Evolutionary conservation across 2,888 invertebrate species (phyloP).

Genomic region (Megalurothrips usitatus): DNA sequence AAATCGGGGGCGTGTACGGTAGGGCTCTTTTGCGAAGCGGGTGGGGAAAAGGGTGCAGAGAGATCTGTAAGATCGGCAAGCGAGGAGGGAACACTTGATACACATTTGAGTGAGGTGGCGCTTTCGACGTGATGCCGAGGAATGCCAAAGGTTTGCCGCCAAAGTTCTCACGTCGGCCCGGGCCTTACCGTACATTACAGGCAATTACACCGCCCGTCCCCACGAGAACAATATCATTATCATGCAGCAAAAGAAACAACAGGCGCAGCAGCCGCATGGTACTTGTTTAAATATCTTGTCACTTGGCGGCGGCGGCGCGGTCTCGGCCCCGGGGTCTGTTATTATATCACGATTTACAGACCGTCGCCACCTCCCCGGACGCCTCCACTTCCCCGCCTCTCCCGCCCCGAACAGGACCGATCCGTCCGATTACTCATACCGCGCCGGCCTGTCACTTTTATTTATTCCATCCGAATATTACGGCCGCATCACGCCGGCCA

Average conservation of each 20-base stretch:
- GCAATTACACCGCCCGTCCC: not conserved
- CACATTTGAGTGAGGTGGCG: too few relatives aligned
- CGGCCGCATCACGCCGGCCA: not conserved
- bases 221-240: not conserved
- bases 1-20: not conserved
- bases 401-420: not conserved
- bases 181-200: too few relatives aligned
- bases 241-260: not conserved
- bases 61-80: too few relatives aligned
- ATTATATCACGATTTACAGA: conserved; percentile 12
- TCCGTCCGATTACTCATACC: not conserved
- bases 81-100: too few relatives aligned
- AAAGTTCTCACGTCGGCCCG: too few relatives aligned
- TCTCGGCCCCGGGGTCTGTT: not conserved
- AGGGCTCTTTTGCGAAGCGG: not conserved
- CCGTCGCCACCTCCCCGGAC: conserved; percentile 2
- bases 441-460: not conserved
- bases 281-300: conserved; percentile 23
- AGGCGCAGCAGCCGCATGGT: not conserved
- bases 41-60: too few relatives aligned
- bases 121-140: too few relatives aligned
- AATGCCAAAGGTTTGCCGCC: too few relatives aligned
- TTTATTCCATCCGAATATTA: not conserved
- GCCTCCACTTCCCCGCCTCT: not conserved
- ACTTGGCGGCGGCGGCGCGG: conserved; percentile 3